Base-by-base conservation (phyloP, 2,888 invertebrate genomes). In the Amblyteles armatorius region DNA sequence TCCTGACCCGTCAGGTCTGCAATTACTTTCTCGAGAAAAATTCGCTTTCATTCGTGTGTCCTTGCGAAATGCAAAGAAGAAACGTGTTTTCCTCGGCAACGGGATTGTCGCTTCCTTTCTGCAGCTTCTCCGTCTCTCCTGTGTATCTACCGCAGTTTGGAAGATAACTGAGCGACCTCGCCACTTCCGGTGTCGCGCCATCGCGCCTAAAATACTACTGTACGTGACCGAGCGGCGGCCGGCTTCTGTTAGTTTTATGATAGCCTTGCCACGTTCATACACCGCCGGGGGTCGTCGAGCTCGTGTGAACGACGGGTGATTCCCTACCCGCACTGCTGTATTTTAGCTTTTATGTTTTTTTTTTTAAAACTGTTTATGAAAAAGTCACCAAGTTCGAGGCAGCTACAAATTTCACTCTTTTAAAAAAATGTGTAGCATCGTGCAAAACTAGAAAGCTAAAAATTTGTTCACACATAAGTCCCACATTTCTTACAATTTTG, bases 171-270 rank as follows among this genome's bases (percentile, higher is more conserved):
- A 55, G 50, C 40, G 72, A 55, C 77, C 78, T 78, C 50, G 40
- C 71, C 50, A 81, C 73, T 84, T 81, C 55, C 77, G 78, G 50
- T 52, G 81, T 19, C 73, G 48, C 52, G n/a, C 57, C 40, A 76
- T 67, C 80, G 71, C 76, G 68, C n/a, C 63, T 78, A 63, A 80
- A 84, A 84, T 81, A 78, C 77, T 73, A 52, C 68, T 69, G 73
- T 79, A 83, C 78, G 82, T 83, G 78, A 67, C 22, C 77, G 68
- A 52, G 60, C 60, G 68, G 33, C 13, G 76, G 22, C 55, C 55
- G 77, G 69, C 71, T 80, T 84, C 77, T 77, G 76, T 83, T 83
- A 83, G 79, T 81, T 81, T 84, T 84, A 81, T 78, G 84, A 81
- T 81, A 73, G 29, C 11, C 50, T 69, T 65, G 81, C 63, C 44